A percentile compares a stretch with the other conserved stretches of the same genome.
Evolutionary conservation across 1,140 invertebrate genomes (phyloP).

Genomic region (Eurosta solidaginis): DNA sequence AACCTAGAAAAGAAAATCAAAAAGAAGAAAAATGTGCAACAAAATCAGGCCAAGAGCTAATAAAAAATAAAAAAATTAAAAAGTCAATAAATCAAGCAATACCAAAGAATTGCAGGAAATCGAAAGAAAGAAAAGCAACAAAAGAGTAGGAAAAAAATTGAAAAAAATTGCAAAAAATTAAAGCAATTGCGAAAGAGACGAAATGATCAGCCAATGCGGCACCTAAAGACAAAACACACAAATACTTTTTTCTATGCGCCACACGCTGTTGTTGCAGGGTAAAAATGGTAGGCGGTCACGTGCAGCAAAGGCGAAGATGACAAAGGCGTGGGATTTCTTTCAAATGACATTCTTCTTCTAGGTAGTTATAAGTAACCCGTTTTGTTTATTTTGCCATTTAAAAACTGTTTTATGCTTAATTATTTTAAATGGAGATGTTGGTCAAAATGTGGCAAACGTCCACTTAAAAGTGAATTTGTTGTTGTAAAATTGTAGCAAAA

Average conservation of each 20-base stretch:
- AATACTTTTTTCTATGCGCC: not conserved
- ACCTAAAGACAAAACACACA: not conserved
- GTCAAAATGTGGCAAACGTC: not conserved
- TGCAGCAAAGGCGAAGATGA: not conserved
- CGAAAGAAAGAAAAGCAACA: not conserved
- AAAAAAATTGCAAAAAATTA: not conserved
- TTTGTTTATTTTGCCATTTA: not conserved
- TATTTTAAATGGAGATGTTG: not conserved
- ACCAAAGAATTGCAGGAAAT: too few species aligned
- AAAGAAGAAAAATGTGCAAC: not conserved
- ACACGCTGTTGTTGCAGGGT: not conserved
- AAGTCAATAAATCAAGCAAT: too few species aligned
- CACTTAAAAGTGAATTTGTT: not conserved
- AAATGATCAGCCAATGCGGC: conserved; percentile 20
- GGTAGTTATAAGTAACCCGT: too few species aligned
- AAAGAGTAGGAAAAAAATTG: not conserved
- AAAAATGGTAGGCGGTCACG: not conserved
- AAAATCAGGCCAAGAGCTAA: conserved; percentile 1
- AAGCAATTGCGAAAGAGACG: not conserved
- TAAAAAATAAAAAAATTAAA: too few species aligned
- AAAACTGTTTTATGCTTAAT: not conserved
- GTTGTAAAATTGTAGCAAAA: not conserved
- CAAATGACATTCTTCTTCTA: too few species aligned
- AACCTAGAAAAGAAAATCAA: not conserved
- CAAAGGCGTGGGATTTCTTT: not conserved